Base-by-base conservation (phyloP, 2,113 vertebrate species). In the Furnarius figulus region DNA sequence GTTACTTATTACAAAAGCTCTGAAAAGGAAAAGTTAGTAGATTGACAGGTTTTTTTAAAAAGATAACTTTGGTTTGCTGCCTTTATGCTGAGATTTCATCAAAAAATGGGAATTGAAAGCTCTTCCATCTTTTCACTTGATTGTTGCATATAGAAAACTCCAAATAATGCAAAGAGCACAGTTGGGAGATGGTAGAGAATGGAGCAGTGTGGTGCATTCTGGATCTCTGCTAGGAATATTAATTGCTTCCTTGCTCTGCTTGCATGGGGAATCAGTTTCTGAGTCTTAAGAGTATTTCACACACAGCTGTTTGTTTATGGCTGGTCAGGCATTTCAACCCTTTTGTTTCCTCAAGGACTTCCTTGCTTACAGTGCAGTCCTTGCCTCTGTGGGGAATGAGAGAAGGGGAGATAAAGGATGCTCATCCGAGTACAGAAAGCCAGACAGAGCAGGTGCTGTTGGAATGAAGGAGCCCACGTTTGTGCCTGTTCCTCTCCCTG, bases 401-500 rank as follows among this genome's bases (percentile, higher is more conserved):
- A 24, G 39, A 80, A 73, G 6, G 25, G 28, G 55, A 85, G 52
- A 10, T 72, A 39, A 65, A 67, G 72, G 86, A 31, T 68, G 58
- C 35, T 72, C 1, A 6, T n/a, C 23, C 6, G 18, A 39, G 39
- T 31, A 2, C 0, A 0, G 37, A 27, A 78, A 50, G 55, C 5
- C 44, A 56, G 85, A 44, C 35, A 63, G 58, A 65, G 66, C 16
- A 7, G 56, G 42, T 55, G 66, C 75, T 68, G 23, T 28, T 68
- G 63, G 39, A 63, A 18, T 9, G 23, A 72, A 91, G 58, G 58
- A 37, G 18, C 33, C 40, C 10, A 4, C 6, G 18, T 17, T 70
- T 59, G 86, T 88, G 37, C 44, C 55, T 53, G 37, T 22, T 18
- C 30, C 33, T 44, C 13, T 15, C 19, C 33, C 55, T 40, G 20